A percentile compares a stretch with the other conserved stretches of the same genome.
Conservation (phyloP, 2,113 vertebrate species). For the Gopherus evgoodei region DNA sequence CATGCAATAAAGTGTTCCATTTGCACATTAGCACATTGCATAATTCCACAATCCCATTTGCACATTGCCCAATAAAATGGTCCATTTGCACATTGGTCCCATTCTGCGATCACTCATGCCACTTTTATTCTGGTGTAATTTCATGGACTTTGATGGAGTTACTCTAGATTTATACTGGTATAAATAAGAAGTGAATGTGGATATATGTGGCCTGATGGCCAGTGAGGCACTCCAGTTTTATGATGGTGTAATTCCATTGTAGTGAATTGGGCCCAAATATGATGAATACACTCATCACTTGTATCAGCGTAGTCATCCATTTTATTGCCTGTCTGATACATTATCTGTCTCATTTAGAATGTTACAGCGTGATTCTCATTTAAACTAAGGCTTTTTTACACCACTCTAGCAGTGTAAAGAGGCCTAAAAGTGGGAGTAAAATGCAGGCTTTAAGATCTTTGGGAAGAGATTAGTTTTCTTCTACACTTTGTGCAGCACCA, state of each 20-base stretch:
- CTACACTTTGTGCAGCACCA: neutral
- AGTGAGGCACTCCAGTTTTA: neutral
- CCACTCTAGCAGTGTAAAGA: neutral
- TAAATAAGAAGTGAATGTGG: neutral
- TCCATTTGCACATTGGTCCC: neutral
- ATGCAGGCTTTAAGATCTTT: neutral
- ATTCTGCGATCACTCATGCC: neutral
- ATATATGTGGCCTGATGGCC: neutral
- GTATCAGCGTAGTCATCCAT: neutral
- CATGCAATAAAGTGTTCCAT: constrained; percentile 52
- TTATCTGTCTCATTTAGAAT: neutral
- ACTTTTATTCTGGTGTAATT: neutral
- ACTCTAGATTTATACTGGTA: neutral
- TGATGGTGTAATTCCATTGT: neutral
- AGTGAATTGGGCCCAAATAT: neutral
- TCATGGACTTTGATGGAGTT: neutral
- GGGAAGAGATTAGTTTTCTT: neutral
- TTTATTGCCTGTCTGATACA: neutral
- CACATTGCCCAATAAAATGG: constrained; percentile 33
- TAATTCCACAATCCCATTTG: neutral
- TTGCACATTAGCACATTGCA: constrained; percentile 37
- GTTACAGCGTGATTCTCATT: neutral
- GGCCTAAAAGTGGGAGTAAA: neutral
- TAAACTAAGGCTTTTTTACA: neutral
- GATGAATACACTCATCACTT: neutral